Evolutionary conservation across 2,888 invertebrate species (phyloP).

Genomic region (Rhorus exstirpatorius): DNA sequence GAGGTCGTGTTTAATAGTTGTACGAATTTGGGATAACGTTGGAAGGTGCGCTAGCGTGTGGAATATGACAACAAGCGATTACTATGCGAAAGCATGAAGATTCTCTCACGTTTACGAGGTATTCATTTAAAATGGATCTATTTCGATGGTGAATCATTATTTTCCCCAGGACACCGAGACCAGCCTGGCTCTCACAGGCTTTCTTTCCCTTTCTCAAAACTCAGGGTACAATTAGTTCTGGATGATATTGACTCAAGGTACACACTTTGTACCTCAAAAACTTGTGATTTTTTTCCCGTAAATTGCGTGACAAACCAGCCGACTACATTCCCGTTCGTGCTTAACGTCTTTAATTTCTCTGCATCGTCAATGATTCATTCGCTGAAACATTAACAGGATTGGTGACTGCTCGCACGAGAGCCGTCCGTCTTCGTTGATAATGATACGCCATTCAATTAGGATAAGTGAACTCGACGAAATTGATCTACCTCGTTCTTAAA

Average conservation of each 20-base stretch:
- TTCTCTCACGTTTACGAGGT: slow-evolving; percentile 37
- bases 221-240: too few species aligned
- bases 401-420: neutral
- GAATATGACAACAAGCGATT: slow-evolving; percentile 46
- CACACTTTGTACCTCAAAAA: too few species aligned
- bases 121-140: too few species aligned
- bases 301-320: slow-evolving; percentile 33
- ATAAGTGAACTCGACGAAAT: slow-evolving; percentile 53
- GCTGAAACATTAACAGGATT: neutral
- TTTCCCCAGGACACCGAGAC: neutral
- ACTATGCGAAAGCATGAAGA: slow-evolving; percentile 48
- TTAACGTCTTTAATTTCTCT: slow-evolving; percentile 1
- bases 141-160: neutral
- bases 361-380: neutral
- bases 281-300: too few species aligned
- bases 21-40: slow-evolving; percentile 22
- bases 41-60: neutral
- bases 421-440: slow-evolving; percentile 17
- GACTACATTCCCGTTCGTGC: neutral
- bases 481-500: slow-evolving; percentile 14
- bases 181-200: too few species aligned
- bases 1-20: too few species aligned
- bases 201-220: too few species aligned
- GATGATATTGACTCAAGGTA: too few species aligned
- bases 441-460: slow-evolving; percentile 60